phyloP scores from a whole-genome alignment of 2,113 vertebrate genomes.

The Melanocharis versteri region DNA sequence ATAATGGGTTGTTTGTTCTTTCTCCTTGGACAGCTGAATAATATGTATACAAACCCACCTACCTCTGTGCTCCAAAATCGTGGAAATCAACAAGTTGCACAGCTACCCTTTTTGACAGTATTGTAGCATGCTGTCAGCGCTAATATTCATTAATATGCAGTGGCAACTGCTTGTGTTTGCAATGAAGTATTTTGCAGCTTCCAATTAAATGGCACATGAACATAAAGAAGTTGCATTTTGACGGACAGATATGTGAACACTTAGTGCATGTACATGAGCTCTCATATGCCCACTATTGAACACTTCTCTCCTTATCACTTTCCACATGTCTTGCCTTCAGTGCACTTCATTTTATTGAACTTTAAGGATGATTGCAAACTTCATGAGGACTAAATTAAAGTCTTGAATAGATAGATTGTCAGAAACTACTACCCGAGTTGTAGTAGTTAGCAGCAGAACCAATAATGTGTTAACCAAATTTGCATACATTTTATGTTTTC shows the following conservation, averaged over 20 bases:
- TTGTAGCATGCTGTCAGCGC: not conserved
- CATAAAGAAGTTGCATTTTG: not conserved
- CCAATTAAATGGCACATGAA: not conserved
- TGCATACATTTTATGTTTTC: not conserved
- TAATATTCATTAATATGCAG: not conserved
- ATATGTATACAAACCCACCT: not conserved
- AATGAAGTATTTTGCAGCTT: not conserved
- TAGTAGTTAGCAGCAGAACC: not conserved
- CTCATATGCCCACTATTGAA: not conserved
- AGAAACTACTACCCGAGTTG: not conserved
- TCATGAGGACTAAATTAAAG: not conserved
- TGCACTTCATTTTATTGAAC: not conserved
- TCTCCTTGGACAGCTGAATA: not conserved
- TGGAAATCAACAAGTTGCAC: not conserved
- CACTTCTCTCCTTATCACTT: not conserved
- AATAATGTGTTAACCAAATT: not conserved
- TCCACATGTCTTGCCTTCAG: not conserved
- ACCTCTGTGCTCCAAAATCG: not conserved
- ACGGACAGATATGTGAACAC: not conserved
- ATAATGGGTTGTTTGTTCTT: constrained; percentile 17
- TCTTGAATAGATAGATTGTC: not conserved
- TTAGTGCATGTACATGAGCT: not conserved
- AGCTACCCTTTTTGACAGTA: not conserved
- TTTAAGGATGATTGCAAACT: not conserved
- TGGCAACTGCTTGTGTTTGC: not conserved